phyloP scores from a whole-genome alignment of 2,888 invertebrate genomes.

The Chaitophorus viminalis region DNA sequence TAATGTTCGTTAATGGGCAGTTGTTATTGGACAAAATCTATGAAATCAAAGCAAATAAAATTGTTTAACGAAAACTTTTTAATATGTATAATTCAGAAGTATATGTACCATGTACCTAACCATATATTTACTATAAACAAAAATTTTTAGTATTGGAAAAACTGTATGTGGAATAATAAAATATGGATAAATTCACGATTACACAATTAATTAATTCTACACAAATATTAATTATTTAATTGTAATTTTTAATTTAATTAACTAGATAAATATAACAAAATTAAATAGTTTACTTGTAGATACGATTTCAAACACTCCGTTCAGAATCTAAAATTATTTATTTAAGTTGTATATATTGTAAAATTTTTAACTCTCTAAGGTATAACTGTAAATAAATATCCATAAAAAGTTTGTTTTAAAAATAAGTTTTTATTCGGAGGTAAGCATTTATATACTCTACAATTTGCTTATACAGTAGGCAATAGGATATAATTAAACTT shows the following conservation, averaged over 20 bases:
- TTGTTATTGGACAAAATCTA: slow-evolving; percentile 22
- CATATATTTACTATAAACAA: background rate
- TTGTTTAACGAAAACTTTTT: background rate
- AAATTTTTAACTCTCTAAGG: background rate
- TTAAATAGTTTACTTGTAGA: background rate
- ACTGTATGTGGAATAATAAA: background rate
- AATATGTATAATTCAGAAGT: background rate
- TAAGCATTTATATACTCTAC: background rate
- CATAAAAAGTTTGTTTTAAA: slow-evolving; percentile 6
- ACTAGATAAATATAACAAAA: background rate
- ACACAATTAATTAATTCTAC: too few species aligned
- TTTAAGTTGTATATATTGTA: background rate
- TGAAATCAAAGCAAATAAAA: slow-evolving; percentile 19
- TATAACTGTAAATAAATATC: slow-evolving; percentile 3
- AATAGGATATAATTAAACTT: background rate
- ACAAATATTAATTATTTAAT: too few species aligned
- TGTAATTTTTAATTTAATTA: background rate
- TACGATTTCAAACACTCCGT: background rate
- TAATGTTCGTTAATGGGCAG: slow-evolving; percentile 6
- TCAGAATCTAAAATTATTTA: too few species aligned
- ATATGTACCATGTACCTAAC: background rate
- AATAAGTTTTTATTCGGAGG: background rate
- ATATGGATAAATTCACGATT: background rate
- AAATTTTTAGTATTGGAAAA: background rate
- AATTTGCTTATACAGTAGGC: background rate